These are phyloP conservation scores for Danionella dracula DNA, from an alignment of 2,797 vertebrate species.

Conservation along the genomic window DNA sequence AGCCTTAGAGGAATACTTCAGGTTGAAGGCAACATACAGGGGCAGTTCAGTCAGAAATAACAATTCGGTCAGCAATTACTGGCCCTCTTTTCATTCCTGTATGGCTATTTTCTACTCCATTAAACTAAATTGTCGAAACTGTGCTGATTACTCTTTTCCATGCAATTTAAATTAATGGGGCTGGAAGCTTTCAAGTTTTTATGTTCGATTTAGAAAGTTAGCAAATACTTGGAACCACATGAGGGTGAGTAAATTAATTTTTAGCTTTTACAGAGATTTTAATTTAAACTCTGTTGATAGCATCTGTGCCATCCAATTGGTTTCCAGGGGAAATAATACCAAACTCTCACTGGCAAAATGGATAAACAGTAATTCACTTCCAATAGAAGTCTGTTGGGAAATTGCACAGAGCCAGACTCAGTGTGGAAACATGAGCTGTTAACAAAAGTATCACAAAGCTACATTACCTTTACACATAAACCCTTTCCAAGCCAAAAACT, in stretches of 20 bases:
- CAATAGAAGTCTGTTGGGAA: not conserved
- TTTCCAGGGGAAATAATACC: not conserved
- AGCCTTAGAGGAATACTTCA: not conserved
- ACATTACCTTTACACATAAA: not conserved
- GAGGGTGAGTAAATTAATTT: not conserved
- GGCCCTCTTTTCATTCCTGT: not conserved
- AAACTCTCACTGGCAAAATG: not conserved
- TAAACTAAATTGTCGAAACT: not conserved
- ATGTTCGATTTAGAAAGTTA: not conserved
- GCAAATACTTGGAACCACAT: not conserved
- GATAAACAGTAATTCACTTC: not conserved
- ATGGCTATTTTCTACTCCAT: not conserved
- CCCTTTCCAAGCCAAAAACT: no score
- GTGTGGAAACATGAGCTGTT: not conserved
- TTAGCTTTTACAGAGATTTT: not conserved
- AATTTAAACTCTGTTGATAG: not conserved
- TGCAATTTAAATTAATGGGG: not conserved
- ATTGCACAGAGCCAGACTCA: not conserved
- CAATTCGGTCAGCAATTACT: not conserved
- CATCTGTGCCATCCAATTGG: not conserved
- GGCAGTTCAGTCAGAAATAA: not conserved
- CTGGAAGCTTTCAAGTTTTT: not conserved
- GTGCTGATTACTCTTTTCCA: slow-evolving; percentile 1
- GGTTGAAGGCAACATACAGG: not conserved
- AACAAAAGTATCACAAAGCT: not conserved